Conservation (phyloP, 2,113 vertebrate genomes). For the Zapornia atra region DNA sequence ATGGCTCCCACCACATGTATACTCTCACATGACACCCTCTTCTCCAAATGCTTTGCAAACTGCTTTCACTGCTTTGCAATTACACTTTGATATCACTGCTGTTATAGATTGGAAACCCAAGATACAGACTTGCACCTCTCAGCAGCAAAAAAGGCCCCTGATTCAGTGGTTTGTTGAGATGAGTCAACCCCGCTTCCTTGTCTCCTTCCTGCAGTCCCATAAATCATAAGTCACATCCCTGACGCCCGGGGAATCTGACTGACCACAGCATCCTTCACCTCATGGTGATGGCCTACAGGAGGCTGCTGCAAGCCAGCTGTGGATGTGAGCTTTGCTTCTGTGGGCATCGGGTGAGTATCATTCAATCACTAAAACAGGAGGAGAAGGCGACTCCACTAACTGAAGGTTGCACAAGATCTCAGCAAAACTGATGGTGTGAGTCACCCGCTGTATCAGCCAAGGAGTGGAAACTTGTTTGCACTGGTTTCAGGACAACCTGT, state of each 20-base stretch:
- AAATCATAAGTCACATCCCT: neutral
- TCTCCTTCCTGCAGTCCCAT: neutral
- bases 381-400: neutral
- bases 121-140: neutral
- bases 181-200: neutral
- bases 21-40: neutral
- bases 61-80: neutral
- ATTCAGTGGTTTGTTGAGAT: neutral
- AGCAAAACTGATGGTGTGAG: neutral
- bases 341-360: neutral
- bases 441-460: neutral
- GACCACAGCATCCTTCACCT: neutral
- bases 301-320: neutral
- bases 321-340: neutral
- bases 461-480: neutral
- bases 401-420: neutral
- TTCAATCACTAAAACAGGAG: neutral
- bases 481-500: neutral
- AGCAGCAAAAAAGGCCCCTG: neutral
- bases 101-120: neutral
- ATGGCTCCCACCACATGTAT: neutral
- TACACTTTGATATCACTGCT: neutral
- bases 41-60: neutral
- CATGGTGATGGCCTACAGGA: neutral
- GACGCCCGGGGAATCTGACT: neutral